phyloP scores from a whole-genome alignment of 2,888 invertebrate species.

The Limenitis camilla region DNA sequence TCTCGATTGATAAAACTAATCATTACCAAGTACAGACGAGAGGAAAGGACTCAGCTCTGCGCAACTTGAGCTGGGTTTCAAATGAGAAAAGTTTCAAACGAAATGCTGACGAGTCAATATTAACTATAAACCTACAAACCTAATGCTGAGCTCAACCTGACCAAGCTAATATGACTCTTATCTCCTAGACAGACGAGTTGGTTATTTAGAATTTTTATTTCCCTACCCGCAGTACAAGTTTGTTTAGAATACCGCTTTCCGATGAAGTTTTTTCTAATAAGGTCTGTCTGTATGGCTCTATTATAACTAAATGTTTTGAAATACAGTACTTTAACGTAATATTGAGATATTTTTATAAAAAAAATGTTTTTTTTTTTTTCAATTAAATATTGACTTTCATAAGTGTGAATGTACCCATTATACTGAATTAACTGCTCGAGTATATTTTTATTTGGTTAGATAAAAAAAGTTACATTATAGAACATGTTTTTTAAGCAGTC shows the following conservation, averaged over 20 bases:
- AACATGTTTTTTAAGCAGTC: too few species aligned
- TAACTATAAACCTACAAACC: slow-evolving; percentile 54
- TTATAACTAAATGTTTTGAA: slow-evolving; percentile 28
- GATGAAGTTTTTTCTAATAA: slow-evolving; percentile 69
- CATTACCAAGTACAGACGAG: slow-evolving; percentile 33
- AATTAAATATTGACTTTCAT: too few species aligned
- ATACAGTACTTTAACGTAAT: background rate
- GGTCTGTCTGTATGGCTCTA: slow-evolving; percentile 37
- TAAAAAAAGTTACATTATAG: too few species aligned
- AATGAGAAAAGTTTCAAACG: slow-evolving; percentile 72
- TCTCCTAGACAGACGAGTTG: background rate
- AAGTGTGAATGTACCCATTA: too few species aligned
- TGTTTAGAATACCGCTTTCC: slow-evolving; percentile 37
- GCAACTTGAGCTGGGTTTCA: slow-evolving; percentile 50
- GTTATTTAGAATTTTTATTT: background rate
- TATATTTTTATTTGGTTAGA: too few species aligned
- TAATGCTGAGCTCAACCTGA: slow-evolving; percentile 26
- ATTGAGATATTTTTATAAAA: too few species aligned
- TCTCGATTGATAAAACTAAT: slow-evolving; percentile 21
- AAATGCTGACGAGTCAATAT: slow-evolving; percentile 71
- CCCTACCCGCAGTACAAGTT: slow-evolving; percentile 11
- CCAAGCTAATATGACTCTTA: slow-evolving; percentile 21
- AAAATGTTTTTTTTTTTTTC: too few species aligned
- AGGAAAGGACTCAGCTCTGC: slow-evolving; percentile 29
- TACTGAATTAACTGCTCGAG: too few species aligned